phyloP scores from a whole-genome alignment of 1,140 invertebrate genomes.

The Phenacoccus solenopsis region DNA sequence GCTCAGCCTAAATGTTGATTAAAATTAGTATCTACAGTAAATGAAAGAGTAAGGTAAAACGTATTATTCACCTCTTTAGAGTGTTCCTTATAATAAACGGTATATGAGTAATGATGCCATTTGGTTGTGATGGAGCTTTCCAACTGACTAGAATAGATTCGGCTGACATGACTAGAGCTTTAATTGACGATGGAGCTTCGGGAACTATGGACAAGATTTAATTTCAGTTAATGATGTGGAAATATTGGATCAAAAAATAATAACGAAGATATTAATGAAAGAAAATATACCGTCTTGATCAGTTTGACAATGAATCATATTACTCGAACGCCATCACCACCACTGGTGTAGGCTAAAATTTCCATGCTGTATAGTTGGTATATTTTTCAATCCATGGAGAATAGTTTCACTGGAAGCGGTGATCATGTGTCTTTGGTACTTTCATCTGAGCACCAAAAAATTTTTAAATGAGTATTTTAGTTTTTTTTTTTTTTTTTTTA shows the following conservation, averaged over 20 bases:
- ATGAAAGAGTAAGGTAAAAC: background rate
- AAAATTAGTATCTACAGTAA: too few species aligned
- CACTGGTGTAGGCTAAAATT: slow-evolving; percentile 84
- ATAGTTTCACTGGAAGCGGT: slow-evolving; percentile 85
- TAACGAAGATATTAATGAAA: too few species aligned
- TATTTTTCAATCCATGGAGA: slow-evolving; percentile 84
- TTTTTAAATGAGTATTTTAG: too few species aligned
- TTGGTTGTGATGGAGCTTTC: slow-evolving; percentile 80
- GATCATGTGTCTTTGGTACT: slow-evolving; percentile 83
- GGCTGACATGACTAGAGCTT: slow-evolving; percentile 79
- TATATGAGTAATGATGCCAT: slow-evolving; percentile 85
- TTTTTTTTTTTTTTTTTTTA: too few species aligned
- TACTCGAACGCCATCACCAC: slow-evolving; percentile 85
- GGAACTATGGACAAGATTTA: slow-evolving; percentile 57
- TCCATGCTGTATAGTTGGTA: slow-evolving; percentile 96
- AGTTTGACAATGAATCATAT: slow-evolving; percentile 80
- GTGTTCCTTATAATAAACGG: slow-evolving; percentile 74
- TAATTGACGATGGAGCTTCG: slow-evolving; percentile 80
- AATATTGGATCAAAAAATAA: too few species aligned
- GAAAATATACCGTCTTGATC: slow-evolving; percentile 73
- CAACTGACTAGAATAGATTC: slow-evolving; percentile 87
- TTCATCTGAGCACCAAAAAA: slow-evolving; percentile 53
- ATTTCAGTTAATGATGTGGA: too few species aligned
- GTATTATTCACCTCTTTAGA: slow-evolving; percentile 42
- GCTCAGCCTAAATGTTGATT: background rate